These are phyloP conservation scores for Dipodomys stephensi DNA, from an alignment of 2,113 vertebrate genomes.

Conservation along the genomic window DNA sequence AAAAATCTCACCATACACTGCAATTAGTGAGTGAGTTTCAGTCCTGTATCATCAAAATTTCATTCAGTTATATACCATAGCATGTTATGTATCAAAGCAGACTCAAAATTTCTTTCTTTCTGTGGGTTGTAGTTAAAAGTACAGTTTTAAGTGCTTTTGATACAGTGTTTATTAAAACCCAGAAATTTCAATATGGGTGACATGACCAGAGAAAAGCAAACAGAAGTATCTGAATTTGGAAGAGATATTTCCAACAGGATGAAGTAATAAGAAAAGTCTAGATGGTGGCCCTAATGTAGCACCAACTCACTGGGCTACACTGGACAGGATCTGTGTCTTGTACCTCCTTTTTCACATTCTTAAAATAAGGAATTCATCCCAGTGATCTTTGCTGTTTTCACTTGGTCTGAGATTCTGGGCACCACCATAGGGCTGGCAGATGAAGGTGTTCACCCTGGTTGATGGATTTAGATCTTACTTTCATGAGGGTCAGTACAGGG, in stretches of 20 bases:
- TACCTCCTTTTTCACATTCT: not conserved
- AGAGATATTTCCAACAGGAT: not conserved
- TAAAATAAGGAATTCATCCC: not conserved
- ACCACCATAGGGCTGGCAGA: not conserved
- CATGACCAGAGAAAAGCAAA: not conserved
- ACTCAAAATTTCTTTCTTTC: not conserved
- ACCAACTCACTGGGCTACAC: not conserved
- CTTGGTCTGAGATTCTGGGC: not conserved
- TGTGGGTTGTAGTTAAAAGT: not conserved
- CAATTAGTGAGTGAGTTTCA: not conserved
- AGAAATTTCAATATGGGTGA: not conserved
- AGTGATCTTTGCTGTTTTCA: not conserved
- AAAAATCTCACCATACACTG: not conserved
- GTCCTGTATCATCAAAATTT: not conserved
- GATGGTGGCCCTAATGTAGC: not conserved
- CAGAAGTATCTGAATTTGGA: not conserved
- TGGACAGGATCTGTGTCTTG: accelerated
- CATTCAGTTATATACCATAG: not conserved
- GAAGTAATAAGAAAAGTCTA: too few relatives aligned
- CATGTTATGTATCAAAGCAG: not conserved
- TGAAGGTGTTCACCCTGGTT: too few relatives aligned
- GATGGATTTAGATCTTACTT: not conserved
- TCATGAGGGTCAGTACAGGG: not conserved
- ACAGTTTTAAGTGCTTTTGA: conserved; percentile 10
- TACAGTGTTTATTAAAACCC: not conserved